Conservation (phyloP, 2,888 invertebrate genomes). For the Lymantria monacha region DNA sequence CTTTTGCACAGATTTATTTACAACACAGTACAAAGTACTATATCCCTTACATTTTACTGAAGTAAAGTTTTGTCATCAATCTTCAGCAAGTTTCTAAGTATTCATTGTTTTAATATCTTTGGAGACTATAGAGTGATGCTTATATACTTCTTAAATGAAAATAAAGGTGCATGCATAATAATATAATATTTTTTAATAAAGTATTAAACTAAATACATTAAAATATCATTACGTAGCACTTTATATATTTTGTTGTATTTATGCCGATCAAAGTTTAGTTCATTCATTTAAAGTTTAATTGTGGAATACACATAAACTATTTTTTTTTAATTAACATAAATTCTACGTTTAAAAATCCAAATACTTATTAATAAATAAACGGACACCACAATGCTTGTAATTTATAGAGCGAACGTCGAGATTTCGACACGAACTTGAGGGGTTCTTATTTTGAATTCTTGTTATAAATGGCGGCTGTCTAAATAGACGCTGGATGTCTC, state of each 20-base stretch:
- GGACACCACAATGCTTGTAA: not conserved
- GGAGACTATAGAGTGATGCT: constrained; percentile 18
- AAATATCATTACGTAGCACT: too few species aligned
- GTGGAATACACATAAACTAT: too few species aligned
- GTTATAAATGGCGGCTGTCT: constrained; percentile 55
- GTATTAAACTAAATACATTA: too few species aligned
- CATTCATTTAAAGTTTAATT: too few species aligned
- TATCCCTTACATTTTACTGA: constrained; percentile 10
- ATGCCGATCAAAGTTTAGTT: too few species aligned
- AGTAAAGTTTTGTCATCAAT: constrained; percentile 27
- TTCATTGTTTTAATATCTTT: constrained; percentile 35
- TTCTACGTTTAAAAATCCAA: too few species aligned
- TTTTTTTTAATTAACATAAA: too few species aligned
- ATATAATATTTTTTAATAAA: too few species aligned
- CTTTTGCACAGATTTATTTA: not conserved
- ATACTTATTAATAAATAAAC: not conserved
- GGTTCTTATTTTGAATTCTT: constrained; percentile 56
- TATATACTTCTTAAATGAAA: too few species aligned
- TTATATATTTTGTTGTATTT: too few species aligned
- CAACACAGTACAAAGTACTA: not conserved
- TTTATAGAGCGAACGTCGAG: constrained; percentile 8
- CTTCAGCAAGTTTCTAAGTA: constrained; percentile 22
- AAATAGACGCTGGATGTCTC: constrained; percentile 53
- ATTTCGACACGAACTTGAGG: constrained; percentile 20
- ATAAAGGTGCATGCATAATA: too few species aligned